phyloP scores from a whole-genome alignment of 2,888 invertebrate genomes.

The Nebria brevicollis region DNA sequence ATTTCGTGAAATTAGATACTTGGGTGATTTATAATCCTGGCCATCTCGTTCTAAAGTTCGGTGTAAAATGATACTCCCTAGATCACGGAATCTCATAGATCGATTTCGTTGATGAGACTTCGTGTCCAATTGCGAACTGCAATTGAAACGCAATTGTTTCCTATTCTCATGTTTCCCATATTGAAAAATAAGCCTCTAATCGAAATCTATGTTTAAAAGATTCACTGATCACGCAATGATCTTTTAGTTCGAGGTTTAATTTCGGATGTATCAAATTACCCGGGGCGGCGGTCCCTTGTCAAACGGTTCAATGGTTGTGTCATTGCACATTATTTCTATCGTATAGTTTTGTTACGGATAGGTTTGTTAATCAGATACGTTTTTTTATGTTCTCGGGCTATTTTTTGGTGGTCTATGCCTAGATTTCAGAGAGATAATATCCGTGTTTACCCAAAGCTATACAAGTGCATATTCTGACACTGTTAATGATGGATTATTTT shows the following conservation, averaged over 20 bases:
- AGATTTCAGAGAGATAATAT: not conserved
- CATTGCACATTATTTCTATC: slow-evolving; percentile 30
- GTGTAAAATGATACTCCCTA: slow-evolving; percentile 19
- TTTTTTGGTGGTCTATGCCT: slow-evolving; percentile 40
- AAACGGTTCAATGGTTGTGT: slow-evolving; percentile 36
- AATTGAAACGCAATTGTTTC: not conserved
- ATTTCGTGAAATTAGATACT: slow-evolving; percentile 45
- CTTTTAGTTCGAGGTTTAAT: slow-evolving; percentile 33
- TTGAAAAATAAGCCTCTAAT: not conserved
- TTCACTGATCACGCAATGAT: slow-evolving; percentile 38
- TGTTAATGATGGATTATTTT: too few relatives aligned
- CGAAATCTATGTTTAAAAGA: slow-evolving; percentile 15
- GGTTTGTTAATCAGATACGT: slow-evolving; percentile 28
- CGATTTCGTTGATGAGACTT: not conserved
- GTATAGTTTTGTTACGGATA: slow-evolving; percentile 20
- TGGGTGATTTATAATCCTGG: slow-evolving; percentile 37
- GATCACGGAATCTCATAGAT: slow-evolving; percentile 12
- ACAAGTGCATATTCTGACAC: not conserved
- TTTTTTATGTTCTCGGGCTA: slow-evolving; percentile 18
- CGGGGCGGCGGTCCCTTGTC: slow-evolving; percentile 37
- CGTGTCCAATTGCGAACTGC: not conserved
- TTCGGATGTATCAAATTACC: slow-evolving; percentile 39
- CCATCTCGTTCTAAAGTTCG: slow-evolving; percentile 9
- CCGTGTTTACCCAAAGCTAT: not conserved
- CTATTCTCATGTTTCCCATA: not conserved